phyloP scores from a whole-genome alignment of 1,140 invertebrate genomes.

The Saccostrea cuccullata region DNA sequence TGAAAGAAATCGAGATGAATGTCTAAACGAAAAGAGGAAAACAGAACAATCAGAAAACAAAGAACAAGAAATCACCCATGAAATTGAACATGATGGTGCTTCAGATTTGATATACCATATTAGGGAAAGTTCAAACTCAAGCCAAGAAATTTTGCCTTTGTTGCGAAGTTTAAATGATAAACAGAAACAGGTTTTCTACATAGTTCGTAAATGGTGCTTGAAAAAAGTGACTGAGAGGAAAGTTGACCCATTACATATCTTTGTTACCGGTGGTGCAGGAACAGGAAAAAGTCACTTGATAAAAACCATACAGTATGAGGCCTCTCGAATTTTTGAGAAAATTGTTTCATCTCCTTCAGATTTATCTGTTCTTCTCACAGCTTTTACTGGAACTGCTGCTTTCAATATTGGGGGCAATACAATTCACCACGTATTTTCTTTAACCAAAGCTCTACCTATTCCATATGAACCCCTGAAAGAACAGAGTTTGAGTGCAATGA shows the following conservation, averaged over 20 bases:
- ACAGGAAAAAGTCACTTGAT: not conserved
- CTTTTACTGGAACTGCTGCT: slow-evolving; percentile 39
- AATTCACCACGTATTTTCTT: no score
- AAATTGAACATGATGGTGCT: not conserved
- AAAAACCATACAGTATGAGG: slow-evolving; percentile 28
- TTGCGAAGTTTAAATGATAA: slow-evolving; percentile 12
- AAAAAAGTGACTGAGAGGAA: not conserved
- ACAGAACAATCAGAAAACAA: not conserved
- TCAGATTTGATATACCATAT: not conserved
- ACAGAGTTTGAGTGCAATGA: no score
- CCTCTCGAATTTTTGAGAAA: slow-evolving; percentile 3
- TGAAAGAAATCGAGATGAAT: slow-evolving; percentile 17
- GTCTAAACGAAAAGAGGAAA: not conserved
- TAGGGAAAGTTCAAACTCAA: not conserved
- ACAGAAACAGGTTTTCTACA: slow-evolving; percentile 39
- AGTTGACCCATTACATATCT: slow-evolving; percentile 13
- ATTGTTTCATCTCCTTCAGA: slow-evolving; percentile 30
- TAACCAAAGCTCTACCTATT: slow-evolving; percentile 14
- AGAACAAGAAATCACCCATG: not conserved
- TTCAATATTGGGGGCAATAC: no score
- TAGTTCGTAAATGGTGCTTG: slow-evolving; percentile 24
- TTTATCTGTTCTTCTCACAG: slow-evolving; percentile 45
- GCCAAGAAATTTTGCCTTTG: not conserved
- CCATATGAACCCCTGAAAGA: not conserved
- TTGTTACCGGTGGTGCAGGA: not conserved